These are phyloP conservation scores for Conus betulinus DNA, from an alignment of 1,140 invertebrate species.

Conservation along the genomic window DNA sequence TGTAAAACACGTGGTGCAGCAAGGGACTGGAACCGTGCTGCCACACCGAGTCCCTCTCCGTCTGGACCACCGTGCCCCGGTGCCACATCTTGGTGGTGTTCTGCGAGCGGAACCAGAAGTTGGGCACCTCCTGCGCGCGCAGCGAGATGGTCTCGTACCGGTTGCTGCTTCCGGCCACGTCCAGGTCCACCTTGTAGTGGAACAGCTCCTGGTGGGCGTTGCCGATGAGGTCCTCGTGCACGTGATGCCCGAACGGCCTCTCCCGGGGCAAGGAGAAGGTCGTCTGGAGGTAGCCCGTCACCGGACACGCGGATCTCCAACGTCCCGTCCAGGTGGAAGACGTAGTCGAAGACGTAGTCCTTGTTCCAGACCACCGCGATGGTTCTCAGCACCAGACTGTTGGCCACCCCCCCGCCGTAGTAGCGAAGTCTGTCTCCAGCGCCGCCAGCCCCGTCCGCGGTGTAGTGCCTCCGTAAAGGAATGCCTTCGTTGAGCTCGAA, in stretches of 20 bases:
- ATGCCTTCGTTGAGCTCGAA: conserved; percentile 68
- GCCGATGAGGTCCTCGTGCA: conserved; percentile 61
- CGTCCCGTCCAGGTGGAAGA: conserved; percentile 70
- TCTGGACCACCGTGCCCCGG: conserved; percentile 26
- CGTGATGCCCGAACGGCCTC: conserved; percentile 47
- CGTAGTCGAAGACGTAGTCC: conserved; percentile 73
- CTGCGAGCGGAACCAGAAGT: conserved; percentile 30
- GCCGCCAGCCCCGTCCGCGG: conserved; percentile 18
- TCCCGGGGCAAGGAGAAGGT: conserved; percentile 52
- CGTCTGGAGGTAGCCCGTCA: conserved; percentile 68
- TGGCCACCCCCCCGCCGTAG: conserved; percentile 64
- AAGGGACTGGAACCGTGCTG: conserved; percentile 8
- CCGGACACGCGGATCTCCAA: conserved; percentile 61
- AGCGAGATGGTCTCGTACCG: conserved; percentile 55
- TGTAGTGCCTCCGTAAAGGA: conserved; percentile 67
- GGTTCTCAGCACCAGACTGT: conserved; percentile 65
- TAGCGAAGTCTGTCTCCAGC: conserved; percentile 41
- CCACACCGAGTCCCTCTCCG: conserved; percentile 32
- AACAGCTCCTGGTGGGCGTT: conserved; percentile 70
- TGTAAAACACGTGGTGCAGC: conserved; percentile 31
- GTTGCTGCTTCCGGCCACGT: conserved; percentile 61
- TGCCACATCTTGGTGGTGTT: conserved; percentile 33
- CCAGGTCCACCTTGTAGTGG: conserved; percentile 68
- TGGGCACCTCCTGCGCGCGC: conserved; percentile 21
- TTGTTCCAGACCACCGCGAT: conserved; percentile 67